Base-by-base conservation (phyloP, 2,797 vertebrate genomes). In the Holocentrus rufus region DNA sequence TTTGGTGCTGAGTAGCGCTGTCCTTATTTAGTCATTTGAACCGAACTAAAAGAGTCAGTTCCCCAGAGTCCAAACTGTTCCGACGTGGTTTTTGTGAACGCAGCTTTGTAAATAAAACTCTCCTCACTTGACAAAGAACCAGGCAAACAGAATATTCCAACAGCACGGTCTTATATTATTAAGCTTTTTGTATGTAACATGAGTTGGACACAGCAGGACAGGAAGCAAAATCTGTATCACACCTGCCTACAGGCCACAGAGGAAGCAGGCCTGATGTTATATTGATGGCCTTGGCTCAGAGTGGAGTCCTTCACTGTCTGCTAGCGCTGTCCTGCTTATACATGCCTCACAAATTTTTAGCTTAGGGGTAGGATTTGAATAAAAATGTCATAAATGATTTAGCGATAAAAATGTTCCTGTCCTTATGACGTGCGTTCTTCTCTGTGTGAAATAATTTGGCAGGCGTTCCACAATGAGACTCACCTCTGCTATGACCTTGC, bases 281-380 rank as follows among this genome's bases (percentile, higher is more conserved):
- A 81, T 78, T 86, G 68, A 88, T 84, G 74, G 80, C 53, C 66
- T 80, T 77, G 80, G 75, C 86, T 79, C 81, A 44, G 56, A 81
- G 61, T 31, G 1, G 71, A 85, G 88, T 89, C 89, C 89, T 90
- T 92, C 90, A 90, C 86, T 83, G 66, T 89, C 87, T 84, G 80
- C 55, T 86, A 72, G 71, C 74, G 7, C 20, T 75, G 85, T 75
- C 86, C 77, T 79, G 82, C 39, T 80, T 87, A 49, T 89, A 80
- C 84, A 89, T 77, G 86, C 80, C 83, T 89, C 89, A 89, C 88
- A 87, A 87, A 91, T 59, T 83, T 88, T 87, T 68, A 84, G 62
- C 73, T 86, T 79, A 74, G 61, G 70, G 61, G 52, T 69, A 81
- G 50, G 64, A 87, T 89, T 85, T 86, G 17, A 89, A 88, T 89